Percentiles rank a stretch among this genome's conserved stretches.
These are phyloP conservation scores for Microdon myrmicae DNA, from an alignment of 2,888 invertebrate genomes.

Conservation along the genomic window DNA sequence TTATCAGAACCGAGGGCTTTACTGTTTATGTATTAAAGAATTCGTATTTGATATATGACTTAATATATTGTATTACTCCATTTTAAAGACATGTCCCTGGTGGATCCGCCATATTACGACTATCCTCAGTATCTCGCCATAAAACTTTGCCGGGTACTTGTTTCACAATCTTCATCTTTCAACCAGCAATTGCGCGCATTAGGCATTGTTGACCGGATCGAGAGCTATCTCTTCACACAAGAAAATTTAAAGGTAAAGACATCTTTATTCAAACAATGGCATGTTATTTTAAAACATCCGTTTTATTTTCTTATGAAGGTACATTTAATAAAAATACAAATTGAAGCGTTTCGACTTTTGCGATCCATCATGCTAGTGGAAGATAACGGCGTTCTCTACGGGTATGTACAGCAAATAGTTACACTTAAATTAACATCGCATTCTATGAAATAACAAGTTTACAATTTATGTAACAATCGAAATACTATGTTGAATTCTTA, in stretches of 20 bases:
- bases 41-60: too few species aligned
- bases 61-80: too few species aligned
- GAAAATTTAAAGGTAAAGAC: conserved; percentile 61
- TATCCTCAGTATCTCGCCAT: conserved; percentile 77
- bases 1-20: too few species aligned
- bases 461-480: not conserved
- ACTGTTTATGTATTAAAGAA: too few species aligned
- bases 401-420: conserved; percentile 55
- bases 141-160: conserved; percentile 78
- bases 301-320: conserved; percentile 55
- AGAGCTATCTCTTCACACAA: conserved; percentile 60
- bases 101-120: conserved; percentile 68
- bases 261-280: conserved; percentile 2
- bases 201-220: conserved; percentile 58
- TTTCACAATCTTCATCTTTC: conserved; percentile 69
- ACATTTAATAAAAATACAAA: conserved; percentile 69
- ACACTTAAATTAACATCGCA: conserved; percentile 33
- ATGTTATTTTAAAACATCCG: not conserved
- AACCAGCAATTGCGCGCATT: conserved; percentile 57
- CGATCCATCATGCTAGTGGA: conserved; percentile 60
- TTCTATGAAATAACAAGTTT: conserved; percentile 25
- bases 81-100: conserved; percentile 48
- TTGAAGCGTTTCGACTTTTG: conserved; percentile 68
- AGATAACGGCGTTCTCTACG: conserved; percentile 59
- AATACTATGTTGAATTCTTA: conserved; percentile 17